Percentiles rank a stretch among this genome's conserved stretches.
phyloP scores from a whole-genome alignment of 2,888 invertebrate species.

The Xanthia icteritia region DNA sequence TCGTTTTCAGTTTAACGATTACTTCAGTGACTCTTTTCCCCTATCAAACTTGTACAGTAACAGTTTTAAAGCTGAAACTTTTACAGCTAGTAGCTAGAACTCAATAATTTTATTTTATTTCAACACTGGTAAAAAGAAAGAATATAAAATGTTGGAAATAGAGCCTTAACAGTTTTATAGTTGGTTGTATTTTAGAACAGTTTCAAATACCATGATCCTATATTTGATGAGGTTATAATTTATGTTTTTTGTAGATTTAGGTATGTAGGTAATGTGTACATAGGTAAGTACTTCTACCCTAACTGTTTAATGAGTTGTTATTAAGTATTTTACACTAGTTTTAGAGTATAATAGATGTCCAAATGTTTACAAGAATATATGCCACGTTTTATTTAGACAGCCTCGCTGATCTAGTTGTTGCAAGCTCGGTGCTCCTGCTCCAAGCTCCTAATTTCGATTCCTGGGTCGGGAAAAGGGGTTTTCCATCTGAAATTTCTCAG shows the following conservation, averaged over 20 bases:
- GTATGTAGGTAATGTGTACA: background rate
- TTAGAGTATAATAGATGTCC: too few species aligned
- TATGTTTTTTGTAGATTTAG: background rate
- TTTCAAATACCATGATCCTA: background rate
- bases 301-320: background rate
- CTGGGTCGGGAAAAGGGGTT: too few species aligned
- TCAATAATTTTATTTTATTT: slow-evolving; percentile 57
- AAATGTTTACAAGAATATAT: background rate
- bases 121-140: slow-evolving; percentile 12
- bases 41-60: slow-evolving; percentile 42
- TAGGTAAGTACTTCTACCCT: background rate
- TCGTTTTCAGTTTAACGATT: slow-evolving; percentile 43
- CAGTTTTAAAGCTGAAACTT: slow-evolving; percentile 54
- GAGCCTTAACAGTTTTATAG: slow-evolving; percentile 18
- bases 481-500: too few species aligned
- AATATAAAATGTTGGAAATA: slow-evolving; percentile 23
- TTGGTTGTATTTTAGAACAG: slow-evolving; percentile 5
- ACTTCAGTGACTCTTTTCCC: slow-evolving; percentile 43
- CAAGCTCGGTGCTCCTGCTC: too few species aligned
- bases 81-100: slow-evolving; percentile 31
- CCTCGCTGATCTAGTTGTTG: background rate
- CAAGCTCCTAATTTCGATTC: too few species aligned
- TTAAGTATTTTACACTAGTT: background rate
- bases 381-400: background rate
- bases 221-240: background rate